phyloP scores from a whole-genome alignment of 2,888 invertebrate species.

The Diabrotica balteata region DNA sequence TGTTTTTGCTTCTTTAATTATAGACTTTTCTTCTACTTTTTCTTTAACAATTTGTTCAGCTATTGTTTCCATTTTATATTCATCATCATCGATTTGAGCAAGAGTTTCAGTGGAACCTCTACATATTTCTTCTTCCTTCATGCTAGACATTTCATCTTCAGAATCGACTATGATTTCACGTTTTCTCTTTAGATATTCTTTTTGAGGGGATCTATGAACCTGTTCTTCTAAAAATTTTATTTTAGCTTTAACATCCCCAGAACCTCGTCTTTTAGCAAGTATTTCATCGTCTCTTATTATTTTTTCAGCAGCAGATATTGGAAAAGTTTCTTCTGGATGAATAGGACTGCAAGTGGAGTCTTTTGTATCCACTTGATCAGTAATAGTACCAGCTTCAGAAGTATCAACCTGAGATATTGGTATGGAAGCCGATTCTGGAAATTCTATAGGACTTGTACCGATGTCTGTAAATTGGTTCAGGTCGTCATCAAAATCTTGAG shows the following conservation, averaged over 20 bases:
- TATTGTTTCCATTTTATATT: conserved; percentile 47
- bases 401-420: conserved; percentile 61
- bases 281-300: conserved; percentile 55
- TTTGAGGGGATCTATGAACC: conserved; percentile 54
- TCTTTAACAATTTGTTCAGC: conserved; percentile 41
- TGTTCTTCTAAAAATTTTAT: conserved; percentile 65
- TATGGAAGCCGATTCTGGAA: conserved; percentile 58
- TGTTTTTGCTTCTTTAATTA: conserved; percentile 36
- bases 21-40: conserved; percentile 37
- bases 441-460: conserved; percentile 64
- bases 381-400: conserved; percentile 63
- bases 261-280: conserved; percentile 55
- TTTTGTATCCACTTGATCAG: conserved; percentile 63
- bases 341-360: conserved; percentile 65
- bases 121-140: conserved; percentile 57
- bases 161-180: conserved; percentile 54
- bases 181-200: conserved; percentile 49
- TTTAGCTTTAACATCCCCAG: conserved; percentile 66
- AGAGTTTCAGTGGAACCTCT: conserved; percentile 58
- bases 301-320: conserved; percentile 44
- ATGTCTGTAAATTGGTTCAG: conserved; percentile 60
- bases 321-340: conserved; percentile 54
- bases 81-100: conserved; percentile 57
- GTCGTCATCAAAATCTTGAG: conserved; percentile 55
- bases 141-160: conserved; percentile 59